A percentile compares a stretch with the other conserved stretches of the same genome.
Evolutionary conservation across 2,113 vertebrate genomes (phyloP).

Genomic region (Connochaetes taurinus): DNA sequence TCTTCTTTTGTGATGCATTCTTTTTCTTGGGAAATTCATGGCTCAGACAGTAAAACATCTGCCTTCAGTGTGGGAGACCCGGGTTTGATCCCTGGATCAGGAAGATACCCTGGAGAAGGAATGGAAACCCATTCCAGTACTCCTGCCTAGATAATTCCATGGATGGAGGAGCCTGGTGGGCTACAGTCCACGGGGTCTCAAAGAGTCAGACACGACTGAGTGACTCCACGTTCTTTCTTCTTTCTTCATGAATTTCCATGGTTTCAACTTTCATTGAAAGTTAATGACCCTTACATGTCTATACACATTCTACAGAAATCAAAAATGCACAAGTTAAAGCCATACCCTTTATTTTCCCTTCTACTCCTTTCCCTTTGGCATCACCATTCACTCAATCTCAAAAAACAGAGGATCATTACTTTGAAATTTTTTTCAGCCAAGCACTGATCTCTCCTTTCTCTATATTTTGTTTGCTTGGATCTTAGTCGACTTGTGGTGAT

Average conservation of each 20-base stretch:
- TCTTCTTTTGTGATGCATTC: neutral
- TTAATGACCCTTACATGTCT: neutral
- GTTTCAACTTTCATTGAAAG: neutral
- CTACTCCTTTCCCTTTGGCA: neutral
- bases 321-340: neutral
- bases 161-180: neutral
- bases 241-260: neutral
- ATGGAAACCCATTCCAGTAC: neutral
- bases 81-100: rapidly evolving
- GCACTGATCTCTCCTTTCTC: neutral
- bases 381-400: neutral
- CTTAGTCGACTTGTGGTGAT: neutral
- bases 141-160: neutral
- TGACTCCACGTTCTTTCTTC: neutral
- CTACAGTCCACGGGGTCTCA: neutral
- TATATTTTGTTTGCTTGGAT: neutral
- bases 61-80: rapidly evolving
- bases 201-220: neutral
- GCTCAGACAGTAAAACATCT: neutral
- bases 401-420: neutral
- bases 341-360: neutral
- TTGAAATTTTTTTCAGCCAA: neutral
- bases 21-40: neutral
- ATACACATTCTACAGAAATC: neutral
- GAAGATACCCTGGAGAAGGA: neutral